These are phyloP conservation scores for Alectoris magna DNA, from an alignment of 2,797 vertebrate species.

Conservation along the genomic window DNA sequence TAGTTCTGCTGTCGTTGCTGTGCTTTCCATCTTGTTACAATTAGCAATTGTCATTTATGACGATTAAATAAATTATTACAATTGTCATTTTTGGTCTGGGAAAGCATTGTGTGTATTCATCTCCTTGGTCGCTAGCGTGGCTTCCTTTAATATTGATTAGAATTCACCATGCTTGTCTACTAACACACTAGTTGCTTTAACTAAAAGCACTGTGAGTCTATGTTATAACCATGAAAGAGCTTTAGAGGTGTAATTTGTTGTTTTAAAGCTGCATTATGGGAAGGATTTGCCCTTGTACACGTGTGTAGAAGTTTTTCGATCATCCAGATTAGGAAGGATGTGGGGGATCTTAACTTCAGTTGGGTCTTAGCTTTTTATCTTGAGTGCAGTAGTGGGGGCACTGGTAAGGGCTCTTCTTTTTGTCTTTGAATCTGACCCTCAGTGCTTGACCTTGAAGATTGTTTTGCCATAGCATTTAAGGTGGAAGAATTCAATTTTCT, in stretches of 20 bases:
- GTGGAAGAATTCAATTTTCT: background rate
- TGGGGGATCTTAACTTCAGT: background rate
- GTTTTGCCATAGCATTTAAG: background rate
- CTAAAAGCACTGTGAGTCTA: background rate
- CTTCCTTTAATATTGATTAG: background rate
- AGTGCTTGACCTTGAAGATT: background rate
- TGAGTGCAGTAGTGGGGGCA: fast-evolving
- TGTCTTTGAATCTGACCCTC: background rate
- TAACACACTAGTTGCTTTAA: background rate
- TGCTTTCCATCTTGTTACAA: too few relatives aligned
- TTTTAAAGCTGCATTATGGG: background rate
- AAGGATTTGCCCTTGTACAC: background rate
- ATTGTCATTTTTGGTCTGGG: too few relatives aligned
- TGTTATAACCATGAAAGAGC: background rate
- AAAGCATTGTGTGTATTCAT: background rate
- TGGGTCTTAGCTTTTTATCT: fast-evolving
- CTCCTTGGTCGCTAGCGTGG: background rate
- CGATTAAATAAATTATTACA: too few relatives aligned
- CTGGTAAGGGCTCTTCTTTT: background rate
- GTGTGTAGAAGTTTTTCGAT: background rate
- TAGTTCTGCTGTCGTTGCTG: too few relatives aligned
- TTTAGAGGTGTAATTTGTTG: background rate
- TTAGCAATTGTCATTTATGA: too few relatives aligned
- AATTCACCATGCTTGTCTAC: background rate
- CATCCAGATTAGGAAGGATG: background rate